phyloP scores from a whole-genome alignment of 2,797 vertebrate species.

The Acridotheres tristis region DNA sequence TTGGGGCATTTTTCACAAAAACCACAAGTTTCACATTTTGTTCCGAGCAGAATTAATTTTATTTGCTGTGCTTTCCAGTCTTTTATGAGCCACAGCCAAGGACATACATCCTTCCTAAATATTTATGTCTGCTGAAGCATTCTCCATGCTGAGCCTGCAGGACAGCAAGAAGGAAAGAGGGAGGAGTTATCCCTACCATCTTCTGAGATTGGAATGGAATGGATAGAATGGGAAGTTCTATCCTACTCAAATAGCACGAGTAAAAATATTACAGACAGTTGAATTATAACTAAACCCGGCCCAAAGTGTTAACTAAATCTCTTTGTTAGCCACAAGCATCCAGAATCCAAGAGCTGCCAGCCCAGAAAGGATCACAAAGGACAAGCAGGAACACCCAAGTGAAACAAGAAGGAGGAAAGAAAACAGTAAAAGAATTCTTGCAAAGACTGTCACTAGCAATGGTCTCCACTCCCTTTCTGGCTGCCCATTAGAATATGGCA shows the following conservation, averaged over 20 bases:
- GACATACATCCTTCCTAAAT: conserved; percentile 26
- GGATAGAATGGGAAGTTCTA: background rate
- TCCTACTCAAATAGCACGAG: background rate
- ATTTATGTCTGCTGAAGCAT: background rate
- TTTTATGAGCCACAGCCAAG: conserved; percentile 16
- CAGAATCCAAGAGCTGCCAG: background rate
- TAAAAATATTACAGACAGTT: background rate
- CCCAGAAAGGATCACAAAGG: background rate
- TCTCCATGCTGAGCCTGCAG: background rate
- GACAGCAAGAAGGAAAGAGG: background rate
- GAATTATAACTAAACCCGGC: background rate
- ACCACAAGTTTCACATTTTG: background rate
- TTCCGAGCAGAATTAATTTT: background rate
- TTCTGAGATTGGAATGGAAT: background rate
- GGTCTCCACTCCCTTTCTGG: background rate
- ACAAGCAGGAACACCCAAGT: background rate
- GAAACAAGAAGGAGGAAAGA: background rate
- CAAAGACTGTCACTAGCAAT: background rate
- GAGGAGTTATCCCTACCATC: background rate
- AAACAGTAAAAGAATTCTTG: background rate
- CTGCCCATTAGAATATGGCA: background rate
- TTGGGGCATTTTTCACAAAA: background rate
- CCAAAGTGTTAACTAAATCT: background rate
- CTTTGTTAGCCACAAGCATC: background rate
- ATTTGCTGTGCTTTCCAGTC: conserved; percentile 5